A percentile compares a stretch with the other conserved stretches of the same genome.
Evolutionary conservation across 2,797 vertebrate genomes (phyloP).

Genomic region (Siniperca undulata): DNA sequence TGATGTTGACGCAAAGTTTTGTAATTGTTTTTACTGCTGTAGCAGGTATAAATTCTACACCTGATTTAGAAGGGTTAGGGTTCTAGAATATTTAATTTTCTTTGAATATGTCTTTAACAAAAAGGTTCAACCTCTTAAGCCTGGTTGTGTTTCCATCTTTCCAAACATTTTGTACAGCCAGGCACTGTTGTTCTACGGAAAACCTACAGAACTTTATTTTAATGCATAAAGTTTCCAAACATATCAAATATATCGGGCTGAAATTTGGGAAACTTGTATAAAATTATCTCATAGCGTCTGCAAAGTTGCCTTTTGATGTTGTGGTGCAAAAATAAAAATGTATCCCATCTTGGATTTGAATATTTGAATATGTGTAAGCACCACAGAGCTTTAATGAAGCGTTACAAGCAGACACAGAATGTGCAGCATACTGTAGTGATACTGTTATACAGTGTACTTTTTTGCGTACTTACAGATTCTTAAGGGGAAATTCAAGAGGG

Average conservation of each 20-base stretch:
- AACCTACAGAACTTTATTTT: neutral
- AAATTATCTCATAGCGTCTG: neutral
- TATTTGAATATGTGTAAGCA: neutral
- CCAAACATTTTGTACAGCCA: neutral
- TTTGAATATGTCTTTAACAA: neutral
- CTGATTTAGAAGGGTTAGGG: neutral
- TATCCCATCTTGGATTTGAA: neutral
- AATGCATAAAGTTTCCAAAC: neutral
- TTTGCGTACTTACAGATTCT: neutral
- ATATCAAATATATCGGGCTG: neutral
- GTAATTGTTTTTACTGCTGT: neutral
- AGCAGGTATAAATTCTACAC: neutral
- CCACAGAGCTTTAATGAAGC: neutral
- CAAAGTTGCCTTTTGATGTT: neutral
- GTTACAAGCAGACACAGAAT: neutral
- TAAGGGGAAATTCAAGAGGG: rapidly evolving
- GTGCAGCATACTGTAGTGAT: neutral
- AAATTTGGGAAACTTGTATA: neutral
- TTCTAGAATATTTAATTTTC: neutral
- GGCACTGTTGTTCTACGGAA: neutral
- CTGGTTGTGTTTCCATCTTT: neutral
- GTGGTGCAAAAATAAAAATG: neutral
- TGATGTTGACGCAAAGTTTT: neutral
- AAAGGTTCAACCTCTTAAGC: neutral
- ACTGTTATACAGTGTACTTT: too few species aligned